Percentiles rank a stretch among this genome's conserved stretches.
Conservation (phyloP, 2,113 vertebrate genomes). For the Tetrax tetrax region DNA sequence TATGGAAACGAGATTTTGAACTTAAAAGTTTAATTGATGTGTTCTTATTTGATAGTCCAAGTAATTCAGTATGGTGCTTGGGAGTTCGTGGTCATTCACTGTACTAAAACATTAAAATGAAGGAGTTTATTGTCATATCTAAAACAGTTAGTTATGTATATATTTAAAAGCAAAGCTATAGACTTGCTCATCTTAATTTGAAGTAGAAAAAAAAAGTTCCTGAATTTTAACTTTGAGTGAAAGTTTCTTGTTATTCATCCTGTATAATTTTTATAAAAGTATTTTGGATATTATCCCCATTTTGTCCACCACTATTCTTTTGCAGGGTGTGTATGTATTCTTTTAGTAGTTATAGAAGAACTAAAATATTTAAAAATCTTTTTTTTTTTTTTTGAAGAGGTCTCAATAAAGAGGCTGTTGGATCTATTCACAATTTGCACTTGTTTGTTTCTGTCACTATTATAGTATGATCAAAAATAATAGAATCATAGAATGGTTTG, state of each 20-base stretch:
- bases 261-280: background rate
- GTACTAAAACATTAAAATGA: background rate
- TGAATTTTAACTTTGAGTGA: background rate
- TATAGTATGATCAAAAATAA: background rate
- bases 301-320: background rate
- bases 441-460: background rate
- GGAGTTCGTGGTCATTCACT: background rate
- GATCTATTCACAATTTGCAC: background rate
- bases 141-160: background rate
- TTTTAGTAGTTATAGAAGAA: background rate
- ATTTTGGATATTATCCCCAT: background rate
- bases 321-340: background rate
- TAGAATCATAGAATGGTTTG: no score
- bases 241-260: background rate
- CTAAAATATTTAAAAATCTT: background rate
- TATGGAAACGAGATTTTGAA: background rate
- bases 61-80: background rate
- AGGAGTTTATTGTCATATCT: background rate
- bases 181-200: background rate
- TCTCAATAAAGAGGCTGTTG: background rate
- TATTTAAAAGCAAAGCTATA: background rate
- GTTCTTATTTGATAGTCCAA: background rate
- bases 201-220: background rate
- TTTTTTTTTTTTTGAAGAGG: background rate
- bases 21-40: background rate